Conservation (phyloP, 2,888 invertebrate species). For the Serrognathus titanus region DNA sequence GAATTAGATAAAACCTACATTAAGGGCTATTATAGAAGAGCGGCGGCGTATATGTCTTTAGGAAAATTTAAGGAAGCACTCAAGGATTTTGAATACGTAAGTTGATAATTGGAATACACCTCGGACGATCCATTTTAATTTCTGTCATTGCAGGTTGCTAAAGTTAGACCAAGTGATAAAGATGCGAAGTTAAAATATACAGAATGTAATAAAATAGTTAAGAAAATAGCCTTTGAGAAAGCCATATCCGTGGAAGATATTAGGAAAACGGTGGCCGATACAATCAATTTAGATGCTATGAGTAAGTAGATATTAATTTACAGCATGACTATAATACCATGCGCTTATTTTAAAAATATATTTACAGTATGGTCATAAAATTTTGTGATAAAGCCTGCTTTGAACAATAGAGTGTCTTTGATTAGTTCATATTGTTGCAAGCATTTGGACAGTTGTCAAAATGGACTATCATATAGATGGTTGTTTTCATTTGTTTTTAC, state of each 20-base stretch:
- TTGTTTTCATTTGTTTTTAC: too few species aligned
- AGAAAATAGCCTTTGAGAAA: constrained; percentile 91
- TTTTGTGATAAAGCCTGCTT: too few species aligned
- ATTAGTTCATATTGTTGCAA: too few species aligned
- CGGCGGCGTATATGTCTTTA: constrained; percentile 94
- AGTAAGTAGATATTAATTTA: constrained; percentile 55
- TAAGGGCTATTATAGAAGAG: constrained; percentile 96
- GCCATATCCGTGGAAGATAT: constrained; percentile 93
- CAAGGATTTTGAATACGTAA: constrained; percentile 93
- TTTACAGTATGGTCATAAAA: too few species aligned
- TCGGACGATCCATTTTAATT: not conserved
- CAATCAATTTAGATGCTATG: constrained; percentile 87
- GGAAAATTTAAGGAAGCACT: constrained; percentile 97
- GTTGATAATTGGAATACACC: constrained; percentile 37
- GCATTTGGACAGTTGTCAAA: too few species aligned
- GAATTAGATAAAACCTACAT: constrained; percentile 85
- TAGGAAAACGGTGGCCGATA: constrained; percentile 82
- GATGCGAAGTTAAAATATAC: constrained; percentile 89
- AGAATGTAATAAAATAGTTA: constrained; percentile 95
- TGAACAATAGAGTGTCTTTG: not conserved
- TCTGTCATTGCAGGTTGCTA: constrained; percentile 68
- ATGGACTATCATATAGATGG: too few species aligned
- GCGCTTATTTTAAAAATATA: too few species aligned
- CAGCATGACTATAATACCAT: not conserved
- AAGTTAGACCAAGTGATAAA: constrained; percentile 87